Evolutionary conservation across 2,113 vertebrate genomes (phyloP), one percentile per base, ranked within the genome.

Genomic region (Myiagra hebetior): DNA sequence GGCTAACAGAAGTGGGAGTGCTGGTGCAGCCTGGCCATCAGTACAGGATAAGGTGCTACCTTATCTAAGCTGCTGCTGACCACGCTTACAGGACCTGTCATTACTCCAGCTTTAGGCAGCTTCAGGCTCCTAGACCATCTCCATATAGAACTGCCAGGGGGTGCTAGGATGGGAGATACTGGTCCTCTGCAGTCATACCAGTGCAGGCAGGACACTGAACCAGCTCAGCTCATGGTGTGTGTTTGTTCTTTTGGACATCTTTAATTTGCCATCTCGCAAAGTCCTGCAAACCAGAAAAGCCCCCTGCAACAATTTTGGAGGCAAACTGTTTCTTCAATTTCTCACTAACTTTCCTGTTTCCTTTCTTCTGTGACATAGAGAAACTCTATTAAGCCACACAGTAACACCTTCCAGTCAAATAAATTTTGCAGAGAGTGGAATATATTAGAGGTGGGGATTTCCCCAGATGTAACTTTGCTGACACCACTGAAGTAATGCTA

Each of bases 41-140:
- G 30, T 39, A 18, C 50, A 5, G n/a, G n/a, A n/a, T n/a, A n/a
- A n/a, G 0, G 0, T 33, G 18, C 42, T 68, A 1, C 74, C 69
- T 62, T 41, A 52, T 13, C 75, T 60, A 31, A 92, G 35, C 49
- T 50, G 20, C 33, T 78, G 37, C 69, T 55, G 42, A 20, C 18
- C 69, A 19, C 62, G 39, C 33, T 7, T 46, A 23, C 21, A 47
- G 35, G 26, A 41, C 11, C 3, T 46, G n/a, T 10, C 7, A 4
- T 31, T 56, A 27, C 75, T 59, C 30, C 46, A 50, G 31, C 42
- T 65, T 77, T 41, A 77, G 41, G 28, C 13, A 41, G 24, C 3
- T 52, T 19, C 11, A 47, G 49, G 57, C 19, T 52, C 92, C 53
- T 22, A 33, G 16, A 39, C 20, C 11, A 6, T 31, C 46, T 60